These are phyloP conservation scores for Bergia puertoricense DNA, from an alignment of 92 coral and sea anemone species.

Conservation along the genomic window DNA sequence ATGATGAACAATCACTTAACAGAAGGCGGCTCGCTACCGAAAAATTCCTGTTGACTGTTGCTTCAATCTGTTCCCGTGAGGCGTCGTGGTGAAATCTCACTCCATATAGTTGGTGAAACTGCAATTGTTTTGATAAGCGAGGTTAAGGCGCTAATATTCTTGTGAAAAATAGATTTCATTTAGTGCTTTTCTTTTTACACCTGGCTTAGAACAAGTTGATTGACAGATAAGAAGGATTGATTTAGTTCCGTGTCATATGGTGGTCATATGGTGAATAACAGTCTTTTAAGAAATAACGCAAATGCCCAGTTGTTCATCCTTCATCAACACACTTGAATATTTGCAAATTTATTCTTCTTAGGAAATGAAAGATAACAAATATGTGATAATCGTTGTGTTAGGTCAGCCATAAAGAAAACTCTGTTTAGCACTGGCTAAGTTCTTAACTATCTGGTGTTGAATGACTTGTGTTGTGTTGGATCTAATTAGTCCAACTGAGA, in stretches of 20 bases:
- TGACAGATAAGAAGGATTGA: conserved; percentile 49
- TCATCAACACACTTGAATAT: conserved; percentile 59
- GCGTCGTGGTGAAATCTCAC: not conserved
- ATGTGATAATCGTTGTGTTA: conserved; percentile 34
- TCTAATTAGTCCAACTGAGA: conserved; percentile 45
- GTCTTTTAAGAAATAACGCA: conserved; percentile 4
- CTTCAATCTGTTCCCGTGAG: not conserved
- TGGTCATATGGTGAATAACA: conserved; percentile 32
- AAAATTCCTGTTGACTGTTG: not conserved
- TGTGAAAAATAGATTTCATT: conserved; percentile 77
- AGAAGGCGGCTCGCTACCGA: not conserved
- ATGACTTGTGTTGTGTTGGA: not conserved
- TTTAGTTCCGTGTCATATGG: conserved; percentile 55
- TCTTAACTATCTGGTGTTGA: conserved; percentile 42
- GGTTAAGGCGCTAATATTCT: conserved; percentile 69
- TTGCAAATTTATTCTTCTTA: conserved; percentile 37
- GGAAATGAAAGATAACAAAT: conserved; percentile 40
- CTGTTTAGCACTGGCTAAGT: conserved; percentile 38
- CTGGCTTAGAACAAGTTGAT: conserved; percentile 69
- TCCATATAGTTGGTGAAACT: not conserved
- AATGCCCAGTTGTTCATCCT: conserved; percentile 51
- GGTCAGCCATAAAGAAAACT: conserved; percentile 38
- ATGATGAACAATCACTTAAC: conserved; percentile 9
- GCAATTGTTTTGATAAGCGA: conserved; percentile 38
- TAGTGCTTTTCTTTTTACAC: conserved; percentile 63